Percentiles rank a stretch among this genome's conserved stretches.
Evolutionary conservation across 2,113 vertebrate species (phyloP).

Genomic region (Colaptes auratus): DNA sequence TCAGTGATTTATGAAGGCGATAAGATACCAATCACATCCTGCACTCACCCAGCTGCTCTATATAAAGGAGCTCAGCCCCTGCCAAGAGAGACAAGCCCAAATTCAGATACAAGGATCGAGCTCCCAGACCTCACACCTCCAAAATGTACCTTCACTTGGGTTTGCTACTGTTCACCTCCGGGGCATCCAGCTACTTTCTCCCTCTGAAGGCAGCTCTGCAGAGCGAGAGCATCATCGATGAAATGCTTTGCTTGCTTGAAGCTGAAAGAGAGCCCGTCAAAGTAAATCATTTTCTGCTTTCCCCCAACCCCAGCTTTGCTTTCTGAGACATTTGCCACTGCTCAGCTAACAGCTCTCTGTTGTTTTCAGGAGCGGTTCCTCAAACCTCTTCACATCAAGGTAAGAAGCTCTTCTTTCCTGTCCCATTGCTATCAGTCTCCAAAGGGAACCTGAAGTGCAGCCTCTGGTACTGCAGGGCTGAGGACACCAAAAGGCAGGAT

Average conservation of each 20-base stretch:
- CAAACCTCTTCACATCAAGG: background rate
- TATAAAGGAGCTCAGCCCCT: background rate
- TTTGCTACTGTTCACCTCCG: background rate
- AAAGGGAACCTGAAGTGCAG: background rate
- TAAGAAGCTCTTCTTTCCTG: background rate
- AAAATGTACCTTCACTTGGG: background rate
- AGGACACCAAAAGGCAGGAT: background rate
- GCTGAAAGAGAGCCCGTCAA: rapidly evolving
- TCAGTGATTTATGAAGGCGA: slow-evolving; percentile 13
- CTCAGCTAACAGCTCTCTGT: background rate
- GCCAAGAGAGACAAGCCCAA: background rate
- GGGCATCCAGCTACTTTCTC: background rate
- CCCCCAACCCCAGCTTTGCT: background rate
- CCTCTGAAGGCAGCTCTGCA: background rate
- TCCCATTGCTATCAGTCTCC: background rate
- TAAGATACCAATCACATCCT: slow-evolving; percentile 44
- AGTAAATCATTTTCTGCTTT: background rate
- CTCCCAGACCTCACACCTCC: background rate
- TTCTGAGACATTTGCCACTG: background rate
- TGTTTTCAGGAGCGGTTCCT: rapidly evolving
- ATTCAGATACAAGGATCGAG: background rate
- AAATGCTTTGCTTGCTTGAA: slow-evolving; percentile 14
- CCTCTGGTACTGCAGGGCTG: background rate
- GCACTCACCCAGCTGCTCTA: background rate
- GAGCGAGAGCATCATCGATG: background rate